These are phyloP conservation scores for Chrysolina oricalcia DNA, from an alignment of 2,888 invertebrate genomes.

Conservation along the genomic window DNA sequence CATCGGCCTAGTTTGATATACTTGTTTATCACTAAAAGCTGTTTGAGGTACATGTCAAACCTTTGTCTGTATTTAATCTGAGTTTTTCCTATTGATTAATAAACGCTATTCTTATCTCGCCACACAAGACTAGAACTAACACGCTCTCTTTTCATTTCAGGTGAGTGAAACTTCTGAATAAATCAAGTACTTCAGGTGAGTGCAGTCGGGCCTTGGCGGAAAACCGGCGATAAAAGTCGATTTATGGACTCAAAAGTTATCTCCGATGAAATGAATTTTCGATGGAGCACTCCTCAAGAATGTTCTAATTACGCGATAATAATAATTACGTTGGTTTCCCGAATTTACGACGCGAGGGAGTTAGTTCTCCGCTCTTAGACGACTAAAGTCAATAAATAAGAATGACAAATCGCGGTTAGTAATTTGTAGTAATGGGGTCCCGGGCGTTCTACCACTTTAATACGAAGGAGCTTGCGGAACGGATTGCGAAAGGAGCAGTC, in stretches of 20 bases:
- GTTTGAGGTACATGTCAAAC: no score
- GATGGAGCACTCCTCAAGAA: conserved; percentile 33
- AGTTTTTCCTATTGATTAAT: no score
- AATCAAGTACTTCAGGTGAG: conserved; percentile 15
- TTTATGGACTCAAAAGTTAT: conserved; percentile 19
- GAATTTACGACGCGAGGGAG: conserved; percentile 46
- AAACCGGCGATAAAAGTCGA: conserved; percentile 5
- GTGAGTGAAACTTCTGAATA: conserved; percentile 8
- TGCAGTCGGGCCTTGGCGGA: not conserved
- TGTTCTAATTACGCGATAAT: conserved; percentile 48
- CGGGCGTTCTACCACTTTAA: conserved; percentile 44
- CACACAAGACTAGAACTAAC: not conserved
- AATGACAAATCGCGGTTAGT: conserved; percentile 50
- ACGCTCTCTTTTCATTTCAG: not conserved
- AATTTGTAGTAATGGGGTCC: conserved; percentile 50
- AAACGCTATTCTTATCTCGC: no score
- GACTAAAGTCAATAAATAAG: conserved; percentile 50
- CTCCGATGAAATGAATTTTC: conserved; percentile 27
- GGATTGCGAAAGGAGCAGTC: conserved; percentile 41
- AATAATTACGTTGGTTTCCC: conserved; percentile 46
- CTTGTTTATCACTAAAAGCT: no score
- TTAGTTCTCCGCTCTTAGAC: conserved; percentile 37
- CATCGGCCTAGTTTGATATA: no score
- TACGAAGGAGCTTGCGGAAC: conserved; percentile 43
- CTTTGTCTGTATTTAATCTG: no score